phyloP scores from a whole-genome alignment of 2,888 invertebrate species.

The Halictus ligatus region DNA sequence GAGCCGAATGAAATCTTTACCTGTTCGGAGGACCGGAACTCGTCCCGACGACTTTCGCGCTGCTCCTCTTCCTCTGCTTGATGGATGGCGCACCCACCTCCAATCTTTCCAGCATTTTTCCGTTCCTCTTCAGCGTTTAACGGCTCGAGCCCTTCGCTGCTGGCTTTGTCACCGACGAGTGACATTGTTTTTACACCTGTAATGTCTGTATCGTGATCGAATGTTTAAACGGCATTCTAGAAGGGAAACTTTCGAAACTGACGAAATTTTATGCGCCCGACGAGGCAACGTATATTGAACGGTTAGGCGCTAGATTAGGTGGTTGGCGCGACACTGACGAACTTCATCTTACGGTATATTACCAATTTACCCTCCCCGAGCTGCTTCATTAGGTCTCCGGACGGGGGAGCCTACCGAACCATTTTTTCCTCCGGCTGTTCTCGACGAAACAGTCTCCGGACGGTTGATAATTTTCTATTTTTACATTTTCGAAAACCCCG shows the following conservation, averaged over 20 bases:
- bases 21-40: neutral
- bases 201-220: neutral
- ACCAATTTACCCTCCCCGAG: neutral
- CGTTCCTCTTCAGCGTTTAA: neutral
- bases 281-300: neutral
- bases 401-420: neutral
- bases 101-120: neutral
- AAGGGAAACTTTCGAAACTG: neutral
- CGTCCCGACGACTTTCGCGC: neutral
- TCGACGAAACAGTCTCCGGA: neutral
- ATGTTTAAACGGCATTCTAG: neutral
- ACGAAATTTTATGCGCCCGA: neutral
- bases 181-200: neutral
- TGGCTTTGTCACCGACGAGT: neutral
- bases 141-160: neutral
- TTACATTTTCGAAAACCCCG: neutral
- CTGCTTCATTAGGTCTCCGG: neutral
- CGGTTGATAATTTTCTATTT: neutral
- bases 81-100: neutral
- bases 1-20: neutral
- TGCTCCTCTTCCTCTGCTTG: neutral
- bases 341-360: constrained; percentile 2
- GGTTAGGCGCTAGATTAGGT: neutral
- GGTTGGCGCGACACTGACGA: neutral
- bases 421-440: neutral